These are phyloP conservation scores for Lepidothrix coronata DNA, from an alignment of 2,113 vertebrate species.

Conservation along the genomic window DNA sequence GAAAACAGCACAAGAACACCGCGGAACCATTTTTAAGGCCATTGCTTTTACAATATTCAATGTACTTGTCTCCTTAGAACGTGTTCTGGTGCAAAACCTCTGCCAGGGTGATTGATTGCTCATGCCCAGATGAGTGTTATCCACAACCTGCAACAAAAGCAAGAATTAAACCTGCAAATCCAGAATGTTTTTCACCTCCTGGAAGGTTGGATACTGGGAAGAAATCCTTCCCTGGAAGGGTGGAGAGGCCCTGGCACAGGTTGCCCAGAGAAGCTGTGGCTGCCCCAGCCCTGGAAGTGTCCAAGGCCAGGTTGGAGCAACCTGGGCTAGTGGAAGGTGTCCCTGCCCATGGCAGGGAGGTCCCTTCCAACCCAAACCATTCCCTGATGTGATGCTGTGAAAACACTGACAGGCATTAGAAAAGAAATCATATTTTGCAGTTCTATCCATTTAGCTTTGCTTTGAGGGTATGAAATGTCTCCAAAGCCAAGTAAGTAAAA, in stretches of 20 bases:
- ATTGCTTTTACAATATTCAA: background rate
- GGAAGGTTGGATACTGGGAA: background rate
- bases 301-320: background rate
- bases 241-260: background rate
- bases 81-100: background rate
- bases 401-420: background rate
- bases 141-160: background rate
- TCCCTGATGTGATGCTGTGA: background rate
- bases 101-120: background rate
- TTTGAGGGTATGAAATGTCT: background rate
- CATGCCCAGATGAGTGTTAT: background rate
- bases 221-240: accelerated
- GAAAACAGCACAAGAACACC: background rate
- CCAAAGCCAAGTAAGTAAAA: background rate
- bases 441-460: background rate
- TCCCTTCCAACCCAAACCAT: background rate
- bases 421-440: background rate
- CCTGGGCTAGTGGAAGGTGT: accelerated
- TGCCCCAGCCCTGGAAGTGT: background rate
- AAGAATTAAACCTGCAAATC: background rate
- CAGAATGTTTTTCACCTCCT: background rate
- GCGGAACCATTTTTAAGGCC: background rate
- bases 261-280: background rate
- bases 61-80: background rate
- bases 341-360: background rate